Evolutionary conservation across 2,113 vertebrate species (phyloP), one percentile per base, ranked within the genome.

Genomic region (Mixornis gularis): DNA sequence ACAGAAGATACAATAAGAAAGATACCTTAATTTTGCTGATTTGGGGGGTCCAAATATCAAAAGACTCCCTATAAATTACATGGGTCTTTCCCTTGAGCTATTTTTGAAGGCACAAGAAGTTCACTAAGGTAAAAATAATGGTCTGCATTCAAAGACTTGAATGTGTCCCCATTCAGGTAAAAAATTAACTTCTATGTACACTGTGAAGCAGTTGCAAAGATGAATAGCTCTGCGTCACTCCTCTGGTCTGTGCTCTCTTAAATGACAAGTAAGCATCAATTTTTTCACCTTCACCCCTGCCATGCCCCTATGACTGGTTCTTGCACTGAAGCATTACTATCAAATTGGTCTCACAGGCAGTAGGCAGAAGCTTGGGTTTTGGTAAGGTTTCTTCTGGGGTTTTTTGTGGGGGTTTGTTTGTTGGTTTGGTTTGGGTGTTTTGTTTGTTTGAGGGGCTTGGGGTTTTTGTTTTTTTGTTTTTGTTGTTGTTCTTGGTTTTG

Each of bases 301-400:
- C 26, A 51, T 1, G 1, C 8, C 17, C 1, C 0, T 10, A 20
- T 34, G 17, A 78, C 27, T 43, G 15, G 20, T 27, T n/a, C 7
- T 84, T 71, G 11, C 32, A 24, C 29, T 30, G 20, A 30, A 70
- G 7, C 2, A 2, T 46, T 70, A 26, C 16, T 16, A 3, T 46
- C 16, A 26, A 29, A 73, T 10, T 29, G 10, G 9, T 51, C 30
- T 81, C 56, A 38, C 29, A 49, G 69, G 21, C 8, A 2, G 2
- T 11, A 48, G 43, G 53, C 3, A 7, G 30, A 36, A 66, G 7
- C 18, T 48, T 58, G 10, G 3, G 9, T 17, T 49, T 51, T 58
- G 36, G 26, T 32, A 26, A 49, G 7, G 10, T 65, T 66, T 85
- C 7, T 58, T 65, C 20, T 40, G 24, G 13, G 5, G 1, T 8